Percentiles rank a stretch among this genome's conserved stretches.
phyloP scores from a whole-genome alignment of 2,797 vertebrate species.

The Thalassophryne amazonica region DNA sequence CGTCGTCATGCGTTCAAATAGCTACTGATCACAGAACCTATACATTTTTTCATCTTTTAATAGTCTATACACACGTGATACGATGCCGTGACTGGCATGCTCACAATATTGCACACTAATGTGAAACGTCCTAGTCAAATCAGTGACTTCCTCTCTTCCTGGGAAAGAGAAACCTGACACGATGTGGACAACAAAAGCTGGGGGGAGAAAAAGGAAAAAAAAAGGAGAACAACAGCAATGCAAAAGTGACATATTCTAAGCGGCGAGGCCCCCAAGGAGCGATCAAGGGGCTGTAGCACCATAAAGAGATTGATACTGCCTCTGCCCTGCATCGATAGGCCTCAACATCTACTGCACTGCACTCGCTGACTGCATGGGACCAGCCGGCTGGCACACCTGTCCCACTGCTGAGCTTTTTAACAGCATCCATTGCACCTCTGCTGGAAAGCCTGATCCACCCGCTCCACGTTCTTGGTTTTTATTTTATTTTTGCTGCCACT shows the following conservation, averaged over 20 bases:
- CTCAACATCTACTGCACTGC: conserved; percentile 59
- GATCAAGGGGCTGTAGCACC: conserved; percentile 77
- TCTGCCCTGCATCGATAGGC: conserved; percentile 51
- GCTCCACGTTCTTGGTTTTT: conserved; percentile 27
- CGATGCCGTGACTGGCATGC: conserved; percentile 71
- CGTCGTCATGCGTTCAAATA: conserved; percentile 66
- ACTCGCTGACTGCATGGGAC: conserved; percentile 43
- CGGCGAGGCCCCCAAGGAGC: conserved; percentile 55
- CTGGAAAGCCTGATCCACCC: conserved; percentile 36
- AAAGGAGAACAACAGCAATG: conserved; percentile 59
- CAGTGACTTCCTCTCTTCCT: conserved; percentile 42
- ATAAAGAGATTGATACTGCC: conserved; percentile 75
- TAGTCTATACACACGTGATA: conserved; percentile 74
- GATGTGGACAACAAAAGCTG: conserved; percentile 53
- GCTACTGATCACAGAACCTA: conserved; percentile 65
- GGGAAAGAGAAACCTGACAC: conserved; percentile 47
- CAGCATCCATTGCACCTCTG: conserved; percentile 49
- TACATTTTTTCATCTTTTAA: conserved; percentile 56
- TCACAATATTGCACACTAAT: conserved; percentile 81
- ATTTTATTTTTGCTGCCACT: conserved; percentile 6
- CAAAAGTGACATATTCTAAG: conserved; percentile 65
- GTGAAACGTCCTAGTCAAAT: conserved; percentile 66
- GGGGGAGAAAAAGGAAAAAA: conserved; percentile 30
- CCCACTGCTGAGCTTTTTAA: conserved; percentile 41
- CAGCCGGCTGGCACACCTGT: conserved; percentile 24